Base-by-base conservation (phyloP, 2,888 invertebrate genomes). In the Mesodorylaimus sp. region DNA sequence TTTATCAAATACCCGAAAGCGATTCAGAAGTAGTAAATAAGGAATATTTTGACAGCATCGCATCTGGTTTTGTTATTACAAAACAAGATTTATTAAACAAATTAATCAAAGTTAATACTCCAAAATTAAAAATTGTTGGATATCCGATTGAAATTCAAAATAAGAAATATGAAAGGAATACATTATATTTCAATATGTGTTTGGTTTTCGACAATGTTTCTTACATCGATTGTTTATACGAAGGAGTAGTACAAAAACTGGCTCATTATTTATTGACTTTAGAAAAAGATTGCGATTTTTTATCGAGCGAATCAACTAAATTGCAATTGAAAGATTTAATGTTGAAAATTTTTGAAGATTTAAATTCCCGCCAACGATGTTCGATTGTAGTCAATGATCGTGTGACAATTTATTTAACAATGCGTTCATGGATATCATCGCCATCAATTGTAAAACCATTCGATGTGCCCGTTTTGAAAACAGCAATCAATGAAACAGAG, bases 181-280 rank as follows among this genome's bases (percentile, higher is more conserved):
- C 54, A 10, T 57, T 55, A 47, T 56, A 54, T 26, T 65, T 63
- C 54, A 62, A 65, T 50, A 53, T 64, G 54, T 60, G 61, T 41
- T 65, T 65, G 49, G 59, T 65, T 21, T 59, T 65, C 10, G 55
- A 57, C 23, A 59, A 54, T 50, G 49, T 48, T 23, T 38, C 46
- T 1, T 47, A 53, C 23, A 49, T 45, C 23, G 64, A 64, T 29
- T 55, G 54, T 44, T 57, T 63, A 52, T 65, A 62, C 52, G 64
- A 65, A 48, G 62, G 63, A 21, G 48, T 65, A 28, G 62, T 65
- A 5, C 60, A 61, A 50, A 65, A 65, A 52, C 19, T 51, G 48
- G 60, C 63, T 1, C 59, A 62, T 45, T 65, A 65, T 51, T 51
- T 65, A 27, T 52, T 59, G 16, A 58, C 58, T 32, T 48, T 64